Base-by-base conservation (phyloP, 2,888 invertebrate species). In the Onchidella celtica region DNA sequence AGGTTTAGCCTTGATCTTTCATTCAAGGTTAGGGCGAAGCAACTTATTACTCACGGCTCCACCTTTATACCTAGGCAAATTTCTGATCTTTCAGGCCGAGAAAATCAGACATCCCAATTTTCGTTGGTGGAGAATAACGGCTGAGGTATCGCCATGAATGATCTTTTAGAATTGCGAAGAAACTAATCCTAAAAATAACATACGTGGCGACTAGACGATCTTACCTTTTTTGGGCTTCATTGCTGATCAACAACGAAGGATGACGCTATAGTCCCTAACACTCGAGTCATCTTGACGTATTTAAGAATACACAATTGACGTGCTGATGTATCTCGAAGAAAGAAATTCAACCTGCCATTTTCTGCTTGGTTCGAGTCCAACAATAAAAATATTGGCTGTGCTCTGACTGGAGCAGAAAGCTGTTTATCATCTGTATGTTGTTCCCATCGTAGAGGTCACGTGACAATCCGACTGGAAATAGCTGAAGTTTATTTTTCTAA, bases 201-300 rank as follows among this genome's bases (percentile, higher is more conserved):
- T 72, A n/a, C 32, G 57, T 57, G 57, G 27, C 6, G 29, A 66
- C 3, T 29, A 47, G 29, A 29, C 14, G 38, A 17, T 77, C 75
- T 77, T 77, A 77, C 77, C 77, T 77, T 77, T 77, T 77, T 77
- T 77, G 68, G 77, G 77, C 68, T 77, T 77, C 77, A 77, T 77
- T 57, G 68, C 68, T 66, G 14, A 17, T 75, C 75, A 65, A 36
- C 75, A 63, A 40, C 17, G 14, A n/a, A 24, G 21, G 21, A 59
- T 36, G 27, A 72, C 32, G 29, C 59, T 14, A 57, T 59, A n/a
- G 29, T 73, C 36, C 32, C 29, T n/a, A 59, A 34, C 59, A 32
- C 34, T 32, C 34, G 59, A 32, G 32, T 36, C 57, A 73, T 59
- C 59, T 32, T 34, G 3, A 36, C n/a, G n/a, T n/a, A n/a, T n/a